Conservation (phyloP, 1,140 invertebrate genomes). For the Chrysoperla carnea region DNA sequence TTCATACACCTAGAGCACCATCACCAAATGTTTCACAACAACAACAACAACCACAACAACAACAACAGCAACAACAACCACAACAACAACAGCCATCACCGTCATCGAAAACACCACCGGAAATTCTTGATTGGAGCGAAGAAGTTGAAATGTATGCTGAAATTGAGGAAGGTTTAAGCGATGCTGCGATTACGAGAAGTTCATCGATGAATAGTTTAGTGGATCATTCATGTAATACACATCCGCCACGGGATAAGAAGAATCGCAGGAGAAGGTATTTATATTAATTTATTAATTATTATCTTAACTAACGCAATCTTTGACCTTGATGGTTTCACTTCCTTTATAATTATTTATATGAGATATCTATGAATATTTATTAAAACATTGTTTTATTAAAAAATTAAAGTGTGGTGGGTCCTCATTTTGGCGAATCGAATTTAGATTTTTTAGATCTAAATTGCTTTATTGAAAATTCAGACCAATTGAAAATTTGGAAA, state of each 20-base stretch:
- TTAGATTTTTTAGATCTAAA: no score
- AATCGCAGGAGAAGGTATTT: constrained; percentile 7
- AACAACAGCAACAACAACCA: constrained; percentile 12
- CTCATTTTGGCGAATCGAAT: no score
- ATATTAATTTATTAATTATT: not conserved
- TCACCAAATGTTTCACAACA: not conserved
- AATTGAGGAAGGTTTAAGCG: constrained; percentile 27
- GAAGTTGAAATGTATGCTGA: constrained; percentile 31
- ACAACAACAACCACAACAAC: not conserved
- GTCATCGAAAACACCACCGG: constrained; percentile 10
- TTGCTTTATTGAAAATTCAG: no score
- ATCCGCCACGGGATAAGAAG: constrained; percentile 17
- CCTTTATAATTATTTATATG: no score
- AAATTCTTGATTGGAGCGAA: constrained; percentile 31
- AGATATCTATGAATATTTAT: no score
- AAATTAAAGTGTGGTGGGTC: no score
- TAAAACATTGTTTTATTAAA: no score
- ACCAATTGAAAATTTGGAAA: no score
- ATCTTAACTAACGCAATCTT: no score
- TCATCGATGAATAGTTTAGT: constrained; percentile 32
- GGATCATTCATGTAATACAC: constrained; percentile 11
- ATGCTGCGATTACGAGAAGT: constrained; percentile 26
- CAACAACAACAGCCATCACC: constrained; percentile 13
- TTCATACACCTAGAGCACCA: not conserved
- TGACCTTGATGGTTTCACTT: no score